Percentiles rank a stretch among this genome's conserved stretches.
phyloP scores from a whole-genome alignment of 2,113 vertebrate genomes.

The Cavia porcellus region DNA sequence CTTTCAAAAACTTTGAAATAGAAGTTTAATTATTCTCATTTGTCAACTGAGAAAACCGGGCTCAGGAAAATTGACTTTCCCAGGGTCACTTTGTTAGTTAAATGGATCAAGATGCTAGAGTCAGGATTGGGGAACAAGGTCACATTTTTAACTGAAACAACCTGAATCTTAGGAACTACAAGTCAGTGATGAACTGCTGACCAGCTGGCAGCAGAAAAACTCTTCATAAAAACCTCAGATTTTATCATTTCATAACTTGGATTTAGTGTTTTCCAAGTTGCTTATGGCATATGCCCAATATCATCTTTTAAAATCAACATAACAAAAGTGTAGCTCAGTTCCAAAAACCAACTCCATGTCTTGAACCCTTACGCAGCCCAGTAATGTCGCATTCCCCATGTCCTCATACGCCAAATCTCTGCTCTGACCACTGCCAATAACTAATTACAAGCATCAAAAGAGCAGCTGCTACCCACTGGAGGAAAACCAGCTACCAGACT shows the following conservation, averaged over 20 bases:
- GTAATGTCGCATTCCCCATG: neutral
- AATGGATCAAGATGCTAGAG: neutral
- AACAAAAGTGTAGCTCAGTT: constrained; percentile 10
- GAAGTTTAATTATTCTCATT: constrained; percentile 35
- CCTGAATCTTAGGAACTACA: neutral
- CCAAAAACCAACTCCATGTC: neutral
- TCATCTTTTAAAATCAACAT: constrained; percentile 40
- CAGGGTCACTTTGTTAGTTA: neutral
- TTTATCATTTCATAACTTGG: neutral
- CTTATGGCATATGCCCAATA: neutral
- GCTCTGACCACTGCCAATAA: neutral
- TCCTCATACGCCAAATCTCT: neutral
- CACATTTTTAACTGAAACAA: neutral
- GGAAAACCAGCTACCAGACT: neutral
- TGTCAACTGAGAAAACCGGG: constrained; percentile 26
- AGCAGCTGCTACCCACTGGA: constrained; percentile 17
- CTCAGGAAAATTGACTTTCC: constrained; percentile 19
- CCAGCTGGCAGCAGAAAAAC: neutral
- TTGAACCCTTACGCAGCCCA: neutral
- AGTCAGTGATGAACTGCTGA: neutral
- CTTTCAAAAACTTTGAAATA: constrained; percentile 43
- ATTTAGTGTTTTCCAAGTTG: constrained; percentile 13
- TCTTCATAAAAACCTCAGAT: neutral
- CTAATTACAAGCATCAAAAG: constrained; percentile 55
- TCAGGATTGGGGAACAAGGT: fast-evolving